Evolutionary conservation across 2,797 vertebrate genomes (phyloP).

Genomic region (Muraenolepis orangiensis): DNA sequence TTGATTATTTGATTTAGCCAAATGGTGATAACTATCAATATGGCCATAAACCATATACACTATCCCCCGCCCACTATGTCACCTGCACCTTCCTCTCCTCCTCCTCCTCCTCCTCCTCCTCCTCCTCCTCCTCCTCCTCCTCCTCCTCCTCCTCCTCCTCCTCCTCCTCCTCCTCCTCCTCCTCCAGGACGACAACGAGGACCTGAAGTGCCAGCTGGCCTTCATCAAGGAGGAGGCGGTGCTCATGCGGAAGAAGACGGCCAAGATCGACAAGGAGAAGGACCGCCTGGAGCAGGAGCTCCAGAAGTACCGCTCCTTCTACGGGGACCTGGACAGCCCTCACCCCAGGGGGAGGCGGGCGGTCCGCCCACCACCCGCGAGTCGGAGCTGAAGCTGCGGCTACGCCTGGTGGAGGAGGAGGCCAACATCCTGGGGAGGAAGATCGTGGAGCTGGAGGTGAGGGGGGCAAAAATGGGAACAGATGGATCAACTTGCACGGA

Average conservation of each 20-base stretch:
- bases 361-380: conserved; percentile 94
- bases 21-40: too few species aligned
- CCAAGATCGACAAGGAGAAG: conserved; percentile 95
- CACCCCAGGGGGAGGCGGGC: conserved; percentile 92
- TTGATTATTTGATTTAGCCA: too few species aligned
- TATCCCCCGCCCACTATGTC: not conserved
- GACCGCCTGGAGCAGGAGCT: conserved; percentile 91
- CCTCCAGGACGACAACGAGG: conserved; percentile 88
- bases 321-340: conserved; percentile 92
- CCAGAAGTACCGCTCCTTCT: conserved; percentile 94
- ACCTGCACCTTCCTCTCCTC: not conserved
- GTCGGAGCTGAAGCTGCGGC: conserved; percentile 91
- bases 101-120: conserved; percentile 3
- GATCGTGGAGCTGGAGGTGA: conserved; percentile 91
- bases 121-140: not conserved
- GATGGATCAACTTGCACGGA: too few species aligned
- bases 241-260: conserved; percentile 96
- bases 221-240: conserved; percentile 94
- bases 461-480: too few species aligned
- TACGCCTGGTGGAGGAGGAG: conserved; percentile 94
- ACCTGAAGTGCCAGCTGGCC: conserved; percentile 93
- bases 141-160: not conserved
- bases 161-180: not conserved
- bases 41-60: too few species aligned
- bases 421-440: conserved; percentile 95